These are phyloP conservation scores for Salvelinus sp. DNA, from an alignment of 2,113 vertebrate species.

Conservation along the genomic window DNA sequence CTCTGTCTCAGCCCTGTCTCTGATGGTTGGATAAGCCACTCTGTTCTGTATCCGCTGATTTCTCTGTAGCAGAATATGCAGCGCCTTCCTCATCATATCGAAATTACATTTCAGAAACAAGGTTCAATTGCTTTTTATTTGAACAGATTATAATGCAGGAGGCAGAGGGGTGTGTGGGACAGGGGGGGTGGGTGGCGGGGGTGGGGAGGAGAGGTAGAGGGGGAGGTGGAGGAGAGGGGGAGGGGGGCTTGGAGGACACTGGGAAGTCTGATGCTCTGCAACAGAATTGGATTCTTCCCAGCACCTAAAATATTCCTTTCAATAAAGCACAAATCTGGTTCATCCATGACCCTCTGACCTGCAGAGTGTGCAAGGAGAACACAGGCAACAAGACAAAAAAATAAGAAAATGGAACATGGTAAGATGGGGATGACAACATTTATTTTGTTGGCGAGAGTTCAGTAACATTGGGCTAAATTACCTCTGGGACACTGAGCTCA, in stretches of 20 bases:
- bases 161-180: neutral
- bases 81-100: constrained; percentile 15
- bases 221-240: neutral
- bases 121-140: constrained; percentile 6
- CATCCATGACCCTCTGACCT: neutral
- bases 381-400: neutral
- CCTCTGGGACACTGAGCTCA: neutral
- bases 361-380: neutral
- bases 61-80: neutral
- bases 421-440: neutral
- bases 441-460: constrained; percentile 9
- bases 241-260: neutral
- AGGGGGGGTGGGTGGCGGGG: neutral
- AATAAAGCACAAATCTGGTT: neutral
- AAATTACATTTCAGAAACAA: constrained; percentile 25
- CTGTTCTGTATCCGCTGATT: constrained; percentile 6
- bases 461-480: constrained; percentile 3
- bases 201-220: neutral
- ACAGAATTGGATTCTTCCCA: neutral
- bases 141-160: neutral
- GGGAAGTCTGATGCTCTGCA: neutral
- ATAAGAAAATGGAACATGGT: neutral
- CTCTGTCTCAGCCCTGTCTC: constrained; percentile 16
- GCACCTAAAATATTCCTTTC: neutral
- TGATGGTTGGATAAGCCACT: constrained; percentile 8